Conservation (phyloP, 2,888 invertebrate genomes). For the Eupithecia insigniata region DNA sequence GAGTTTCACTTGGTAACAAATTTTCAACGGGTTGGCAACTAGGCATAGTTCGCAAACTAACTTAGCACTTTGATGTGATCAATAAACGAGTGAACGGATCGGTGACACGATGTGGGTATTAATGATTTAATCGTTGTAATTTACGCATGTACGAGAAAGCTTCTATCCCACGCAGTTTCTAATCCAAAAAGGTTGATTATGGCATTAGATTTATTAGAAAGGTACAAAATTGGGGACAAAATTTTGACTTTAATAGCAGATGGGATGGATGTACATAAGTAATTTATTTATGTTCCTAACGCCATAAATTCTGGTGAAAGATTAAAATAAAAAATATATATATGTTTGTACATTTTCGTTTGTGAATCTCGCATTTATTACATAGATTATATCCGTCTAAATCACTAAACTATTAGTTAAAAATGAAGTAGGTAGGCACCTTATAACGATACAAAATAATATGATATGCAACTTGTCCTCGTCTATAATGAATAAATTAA, state of each 20-base stretch:
- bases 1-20: slow-evolving; percentile 64
- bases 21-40: slow-evolving; percentile 54
- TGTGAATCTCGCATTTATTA: neutral
- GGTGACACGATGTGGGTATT: slow-evolving; percentile 39
- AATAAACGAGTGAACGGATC: slow-evolving; percentile 52
- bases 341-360: no score
- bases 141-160: slow-evolving; percentile 15
- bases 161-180: neutral
- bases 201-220: slow-evolving; percentile 2
- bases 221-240: neutral
- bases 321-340: no score
- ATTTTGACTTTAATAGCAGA: neutral
- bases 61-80: slow-evolving; percentile 69
- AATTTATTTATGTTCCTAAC: neutral
- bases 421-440: neutral
- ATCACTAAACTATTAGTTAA: no score
- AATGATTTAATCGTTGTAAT: slow-evolving; percentile 36
- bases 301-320: neutral
- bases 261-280: neutral
- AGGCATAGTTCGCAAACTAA: slow-evolving; percentile 69
- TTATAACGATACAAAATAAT: neutral
- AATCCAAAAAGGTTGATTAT: neutral
- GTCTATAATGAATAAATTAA: slow-evolving; percentile 13
- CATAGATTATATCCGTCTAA: no score
- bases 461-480: slow-evolving; percentile 4